Conservation (phyloP, 2,113 vertebrate species). For the Vidua chalybeata region DNA sequence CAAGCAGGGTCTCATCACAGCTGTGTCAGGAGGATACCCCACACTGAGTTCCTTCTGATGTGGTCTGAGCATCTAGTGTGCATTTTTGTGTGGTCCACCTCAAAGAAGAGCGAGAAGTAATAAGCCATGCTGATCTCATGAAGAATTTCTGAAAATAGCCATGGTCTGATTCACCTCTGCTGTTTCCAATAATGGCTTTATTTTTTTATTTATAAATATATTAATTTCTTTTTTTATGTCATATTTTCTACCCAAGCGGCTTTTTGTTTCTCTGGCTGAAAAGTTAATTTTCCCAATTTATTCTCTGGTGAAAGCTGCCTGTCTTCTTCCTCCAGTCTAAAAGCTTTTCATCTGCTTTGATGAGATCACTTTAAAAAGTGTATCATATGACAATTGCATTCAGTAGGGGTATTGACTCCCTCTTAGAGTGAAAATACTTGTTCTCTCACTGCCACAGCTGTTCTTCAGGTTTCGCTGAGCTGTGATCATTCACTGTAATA, state of each 20-base stretch:
- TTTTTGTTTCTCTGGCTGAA: not conserved
- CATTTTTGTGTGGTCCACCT: not conserved
- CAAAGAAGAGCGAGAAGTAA: not conserved
- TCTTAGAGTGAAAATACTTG: not conserved
- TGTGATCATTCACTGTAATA: not conserved
- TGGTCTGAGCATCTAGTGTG: not conserved
- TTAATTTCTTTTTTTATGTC: not conserved
- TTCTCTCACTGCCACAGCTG: not conserved
- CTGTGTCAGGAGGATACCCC: not conserved
- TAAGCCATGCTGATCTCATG: not conserved
- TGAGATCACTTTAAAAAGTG: not conserved
- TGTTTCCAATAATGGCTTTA: not conserved
- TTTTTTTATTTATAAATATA: not conserved
- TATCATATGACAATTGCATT: not conserved
- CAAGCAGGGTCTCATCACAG: accelerated
- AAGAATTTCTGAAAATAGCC: not conserved
- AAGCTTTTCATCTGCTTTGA: not conserved
- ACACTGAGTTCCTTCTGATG: not conserved
- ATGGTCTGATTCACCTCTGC: not conserved
- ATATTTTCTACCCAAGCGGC: not conserved
- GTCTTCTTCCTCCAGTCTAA: not conserved
- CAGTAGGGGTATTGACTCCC: not conserved
- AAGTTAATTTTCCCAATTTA: not conserved
- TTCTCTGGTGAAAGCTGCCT: not conserved
- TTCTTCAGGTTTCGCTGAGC: not conserved